Evolutionary conservation across 2,113 vertebrate genomes (phyloP).

Genomic region (Cyrtonyx montezumae): DNA sequence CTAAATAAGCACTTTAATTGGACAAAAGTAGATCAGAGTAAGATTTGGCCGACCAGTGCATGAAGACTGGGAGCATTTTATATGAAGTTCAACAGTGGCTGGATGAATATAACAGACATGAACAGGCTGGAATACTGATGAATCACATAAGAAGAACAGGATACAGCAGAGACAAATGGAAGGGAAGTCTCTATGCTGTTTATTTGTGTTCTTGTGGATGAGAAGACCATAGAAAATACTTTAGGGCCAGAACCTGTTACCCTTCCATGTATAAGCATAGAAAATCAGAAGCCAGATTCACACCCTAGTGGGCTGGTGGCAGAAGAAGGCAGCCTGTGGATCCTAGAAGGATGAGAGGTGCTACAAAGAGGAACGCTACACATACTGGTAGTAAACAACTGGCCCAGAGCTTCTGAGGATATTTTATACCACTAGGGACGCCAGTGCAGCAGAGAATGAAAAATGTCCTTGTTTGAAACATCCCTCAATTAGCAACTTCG

Average conservation of each 20-base stretch:
- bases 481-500: background rate
- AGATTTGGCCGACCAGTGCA: background rate
- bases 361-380: background rate
- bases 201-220: background rate
- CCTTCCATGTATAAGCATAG: background rate
- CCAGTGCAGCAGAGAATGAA: background rate
- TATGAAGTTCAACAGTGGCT: background rate
- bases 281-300: background rate
- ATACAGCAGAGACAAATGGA: background rate
- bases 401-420: background rate
- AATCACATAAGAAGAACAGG: background rate
- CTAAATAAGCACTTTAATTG: slow-evolving; percentile 6
- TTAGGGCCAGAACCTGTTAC: background rate
- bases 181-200: background rate
- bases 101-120: background rate
- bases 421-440: background rate
- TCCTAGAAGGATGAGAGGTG: background rate
- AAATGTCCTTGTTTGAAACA: background rate
- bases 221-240: background rate
- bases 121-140: background rate
- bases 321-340: background rate
- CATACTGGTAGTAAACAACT: background rate
- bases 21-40: background rate
- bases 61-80: background rate
- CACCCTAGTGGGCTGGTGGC: background rate